These are phyloP conservation scores for Struthio camelus DNA, from an alignment of 2,113 vertebrate genomes.

Conservation along the genomic window DNA sequence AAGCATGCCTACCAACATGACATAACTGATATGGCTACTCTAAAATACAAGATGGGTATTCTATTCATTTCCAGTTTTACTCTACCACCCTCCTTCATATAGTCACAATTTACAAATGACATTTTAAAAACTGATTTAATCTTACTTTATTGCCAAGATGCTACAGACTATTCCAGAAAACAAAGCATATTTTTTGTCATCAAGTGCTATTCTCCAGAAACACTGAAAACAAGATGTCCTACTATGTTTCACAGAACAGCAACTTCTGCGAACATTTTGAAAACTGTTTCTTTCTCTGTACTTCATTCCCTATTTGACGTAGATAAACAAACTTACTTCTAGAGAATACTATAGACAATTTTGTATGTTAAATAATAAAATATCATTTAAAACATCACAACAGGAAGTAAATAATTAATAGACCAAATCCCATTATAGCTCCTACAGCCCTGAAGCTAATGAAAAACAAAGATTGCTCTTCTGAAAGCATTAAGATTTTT, in stretches of 20 bases:
- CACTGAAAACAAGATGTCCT: background rate
- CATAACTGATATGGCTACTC: background rate
- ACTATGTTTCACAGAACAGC: background rate
- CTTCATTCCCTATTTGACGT: background rate
- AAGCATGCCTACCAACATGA: background rate
- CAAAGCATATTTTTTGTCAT: background rate
- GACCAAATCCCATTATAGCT: background rate
- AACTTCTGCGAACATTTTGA: background rate
- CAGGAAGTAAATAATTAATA: background rate
- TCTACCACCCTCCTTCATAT: background rate
- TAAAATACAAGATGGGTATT: background rate
- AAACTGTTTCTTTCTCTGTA: background rate
- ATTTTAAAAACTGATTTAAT: background rate
- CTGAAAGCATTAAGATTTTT: background rate
- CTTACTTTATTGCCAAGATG: background rate
- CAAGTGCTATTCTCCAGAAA: background rate
- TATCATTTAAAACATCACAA: background rate
- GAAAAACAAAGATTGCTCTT: background rate
- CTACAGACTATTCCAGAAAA: background rate
- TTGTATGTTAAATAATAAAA: background rate
- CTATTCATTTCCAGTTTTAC: background rate
- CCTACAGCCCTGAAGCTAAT: background rate
- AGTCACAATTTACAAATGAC: background rate
- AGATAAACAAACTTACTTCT: background rate
- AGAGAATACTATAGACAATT: background rate